phyloP scores from a whole-genome alignment of 2,888 invertebrate genomes.

The Drosophila mettleri region DNA sequence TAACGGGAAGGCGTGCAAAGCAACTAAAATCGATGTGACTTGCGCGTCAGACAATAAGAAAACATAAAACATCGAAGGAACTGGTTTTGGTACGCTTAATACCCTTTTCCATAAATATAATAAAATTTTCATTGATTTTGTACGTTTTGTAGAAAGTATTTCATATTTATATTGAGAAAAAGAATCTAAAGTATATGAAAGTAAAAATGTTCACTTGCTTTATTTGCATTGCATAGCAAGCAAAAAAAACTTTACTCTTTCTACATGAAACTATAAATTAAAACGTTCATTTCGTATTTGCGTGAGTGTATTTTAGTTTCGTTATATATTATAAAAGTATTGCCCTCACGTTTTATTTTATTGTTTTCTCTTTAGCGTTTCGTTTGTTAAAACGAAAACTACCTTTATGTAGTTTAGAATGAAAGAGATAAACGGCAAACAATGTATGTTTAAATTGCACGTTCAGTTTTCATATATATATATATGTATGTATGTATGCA shows the following conservation, averaged over 20 bases:
- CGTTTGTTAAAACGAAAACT: slow-evolving; percentile 14
- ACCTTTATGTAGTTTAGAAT: slow-evolving; percentile 31
- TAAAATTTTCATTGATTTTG: not conserved
- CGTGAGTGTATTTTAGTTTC: slow-evolving; percentile 5
- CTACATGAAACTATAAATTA: not conserved
- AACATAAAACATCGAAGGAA: slow-evolving; percentile 24
- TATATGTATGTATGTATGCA: not conserved
- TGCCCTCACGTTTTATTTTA: slow-evolving; percentile 7
- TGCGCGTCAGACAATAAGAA: slow-evolving; percentile 17
- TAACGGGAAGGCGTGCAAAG: slow-evolving; percentile 39
- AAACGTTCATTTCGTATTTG: not conserved
- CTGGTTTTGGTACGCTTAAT: slow-evolving; percentile 19
- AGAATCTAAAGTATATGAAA: too few species aligned
- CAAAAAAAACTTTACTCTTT: too few species aligned
- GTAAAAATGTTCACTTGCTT: not conserved
- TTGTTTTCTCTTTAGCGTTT: slow-evolving; percentile 14
- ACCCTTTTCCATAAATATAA: not conserved
- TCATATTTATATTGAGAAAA: not conserved
- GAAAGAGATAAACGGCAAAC: slow-evolving; percentile 30
- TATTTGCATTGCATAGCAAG: not conserved
- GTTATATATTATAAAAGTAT: not conserved
- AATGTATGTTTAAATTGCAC: slow-evolving; percentile 38
- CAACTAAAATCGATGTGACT: slow-evolving; percentile 38
- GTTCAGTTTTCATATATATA: slow-evolving; percentile 34
- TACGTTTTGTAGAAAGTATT: not conserved